phyloP scores from a whole-genome alignment of 2,797 vertebrate species.

The Ceryle rudis region DNA sequence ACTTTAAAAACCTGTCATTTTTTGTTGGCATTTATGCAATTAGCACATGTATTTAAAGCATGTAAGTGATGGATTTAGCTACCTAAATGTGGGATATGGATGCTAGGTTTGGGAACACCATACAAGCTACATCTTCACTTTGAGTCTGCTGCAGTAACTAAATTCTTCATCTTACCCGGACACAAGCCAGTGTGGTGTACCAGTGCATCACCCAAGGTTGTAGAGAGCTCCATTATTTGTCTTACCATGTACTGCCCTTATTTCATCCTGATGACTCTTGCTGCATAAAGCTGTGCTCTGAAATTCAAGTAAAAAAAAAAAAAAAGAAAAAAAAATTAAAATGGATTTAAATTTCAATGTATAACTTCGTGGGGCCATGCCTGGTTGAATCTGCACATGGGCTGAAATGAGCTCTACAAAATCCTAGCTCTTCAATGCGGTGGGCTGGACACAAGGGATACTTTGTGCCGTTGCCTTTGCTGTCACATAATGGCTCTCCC shows the following conservation, averaged over 20 bases:
- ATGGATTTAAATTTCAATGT: background rate
- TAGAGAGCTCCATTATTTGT: background rate
- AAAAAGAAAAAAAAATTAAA: background rate
- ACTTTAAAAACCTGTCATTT: background rate
- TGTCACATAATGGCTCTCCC: background rate
- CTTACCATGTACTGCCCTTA: background rate
- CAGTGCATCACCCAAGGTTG: fast-evolving
- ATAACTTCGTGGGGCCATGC: background rate
- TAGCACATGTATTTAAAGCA: background rate
- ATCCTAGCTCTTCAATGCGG: background rate
- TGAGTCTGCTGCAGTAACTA: background rate
- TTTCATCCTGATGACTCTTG: background rate
- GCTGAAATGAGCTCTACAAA: background rate
- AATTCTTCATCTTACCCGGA: background rate
- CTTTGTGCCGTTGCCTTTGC: background rate
- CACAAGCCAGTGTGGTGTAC: background rate
- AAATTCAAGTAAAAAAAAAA: background rate
- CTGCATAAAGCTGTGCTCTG: background rate
- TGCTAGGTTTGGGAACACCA: background rate
- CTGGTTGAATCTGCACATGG: background rate
- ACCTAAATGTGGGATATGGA: background rate
- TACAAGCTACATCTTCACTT: background rate
- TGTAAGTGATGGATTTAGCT: background rate
- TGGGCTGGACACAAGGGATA: background rate
- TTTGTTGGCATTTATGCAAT: background rate